A percentile compares a stretch with the other conserved stretches of the same genome.
These are phyloP conservation scores for Drosophila orena DNA, from an alignment of 1,140 invertebrate species.

Conservation along the genomic window DNA sequence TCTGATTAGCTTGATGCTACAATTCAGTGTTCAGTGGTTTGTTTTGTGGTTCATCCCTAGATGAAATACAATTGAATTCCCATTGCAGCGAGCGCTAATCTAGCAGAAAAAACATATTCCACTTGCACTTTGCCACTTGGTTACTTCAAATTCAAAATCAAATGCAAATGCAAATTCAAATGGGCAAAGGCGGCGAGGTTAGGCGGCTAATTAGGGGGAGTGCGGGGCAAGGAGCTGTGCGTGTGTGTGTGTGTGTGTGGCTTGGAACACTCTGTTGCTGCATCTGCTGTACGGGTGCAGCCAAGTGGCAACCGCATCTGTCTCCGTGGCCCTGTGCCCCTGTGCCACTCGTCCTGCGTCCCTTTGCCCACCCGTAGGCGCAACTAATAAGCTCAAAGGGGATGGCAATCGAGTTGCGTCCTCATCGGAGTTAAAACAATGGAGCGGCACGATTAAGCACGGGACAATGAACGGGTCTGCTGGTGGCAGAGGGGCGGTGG, in stretches of 20 bases:
- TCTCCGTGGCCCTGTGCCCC: conserved; percentile 16
- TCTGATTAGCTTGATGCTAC: no score
- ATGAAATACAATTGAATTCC: no score
- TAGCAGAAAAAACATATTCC: conserved; percentile 15
- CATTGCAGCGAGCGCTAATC: neutral
- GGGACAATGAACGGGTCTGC: conserved; percentile 7
- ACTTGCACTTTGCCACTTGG: conserved; percentile 12
- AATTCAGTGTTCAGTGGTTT: no score
- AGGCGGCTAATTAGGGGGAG: conserved; percentile 41
- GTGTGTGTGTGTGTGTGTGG: no score
- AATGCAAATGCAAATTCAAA: neutral
- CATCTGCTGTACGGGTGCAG: conserved; percentile 45
- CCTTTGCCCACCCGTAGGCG: conserved; percentile 37
- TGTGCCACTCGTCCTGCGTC: neutral
- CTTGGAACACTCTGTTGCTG: conserved; percentile 9
- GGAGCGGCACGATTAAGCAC: conserved; percentile 71
- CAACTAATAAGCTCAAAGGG: conserved; percentile 60
- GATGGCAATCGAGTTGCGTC: conserved; percentile 44
- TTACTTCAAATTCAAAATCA: neutral
- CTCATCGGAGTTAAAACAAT: conserved; percentile 75
- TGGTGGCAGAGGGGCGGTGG: neutral
- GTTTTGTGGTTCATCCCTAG: neutral
- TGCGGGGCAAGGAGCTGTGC: no score
- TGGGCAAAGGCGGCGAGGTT: neutral
- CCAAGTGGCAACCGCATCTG: conserved; percentile 63